Evolutionary conservation across 2,113 vertebrate species (phyloP), one percentile per base, ranked within the genome.

Genomic region (Charadrius vociferus): DNA sequence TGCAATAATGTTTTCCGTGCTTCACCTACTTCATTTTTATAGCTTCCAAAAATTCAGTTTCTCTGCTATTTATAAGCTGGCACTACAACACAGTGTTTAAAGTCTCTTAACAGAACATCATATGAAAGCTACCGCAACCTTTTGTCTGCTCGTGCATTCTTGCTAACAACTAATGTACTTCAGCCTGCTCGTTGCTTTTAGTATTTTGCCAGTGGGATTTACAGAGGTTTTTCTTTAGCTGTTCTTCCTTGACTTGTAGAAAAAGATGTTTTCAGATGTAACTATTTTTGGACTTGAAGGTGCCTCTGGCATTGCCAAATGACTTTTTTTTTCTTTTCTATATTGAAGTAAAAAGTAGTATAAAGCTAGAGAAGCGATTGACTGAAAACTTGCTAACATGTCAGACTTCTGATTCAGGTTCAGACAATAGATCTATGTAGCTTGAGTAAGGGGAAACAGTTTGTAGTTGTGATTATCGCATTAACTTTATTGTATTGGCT

Each of bases 161-260:
- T 45, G 2, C 77, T 81, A 56, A 71, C 58, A 81, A 34, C 63
- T 81, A 82, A 90, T 71, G 75, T 84, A 87, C 81, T 92, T 70
- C 1, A 77, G 78, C 50, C 55, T 93, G 2, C 71, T 86, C 52
- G 0, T 77, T 91, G 82, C 91, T 97, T 97, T 96, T 84, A 91
- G 74, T 88, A 34, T 94, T 94, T 93, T 90, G 88, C 91, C 84
- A 52, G 71, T 77, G 72, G 87, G 89, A 70, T 87, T 96, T 92
- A 49, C 32, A 81, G 34, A 47, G 45, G 14, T 18, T 56, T 93
- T 81, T 74, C 56, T 79, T 82, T 39, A 55, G 78, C n/a, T 80
- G 90, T 90, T 55, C 74, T 94, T 83, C 49, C 61, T 83, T 71
- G 72, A 71, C 77, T 83, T 41, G 21, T 30, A 63, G 73, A 85